Evolutionary conservation across 2,797 vertebrate genomes (phyloP).

Genomic region (Hypotaenidia okinawae): DNA sequence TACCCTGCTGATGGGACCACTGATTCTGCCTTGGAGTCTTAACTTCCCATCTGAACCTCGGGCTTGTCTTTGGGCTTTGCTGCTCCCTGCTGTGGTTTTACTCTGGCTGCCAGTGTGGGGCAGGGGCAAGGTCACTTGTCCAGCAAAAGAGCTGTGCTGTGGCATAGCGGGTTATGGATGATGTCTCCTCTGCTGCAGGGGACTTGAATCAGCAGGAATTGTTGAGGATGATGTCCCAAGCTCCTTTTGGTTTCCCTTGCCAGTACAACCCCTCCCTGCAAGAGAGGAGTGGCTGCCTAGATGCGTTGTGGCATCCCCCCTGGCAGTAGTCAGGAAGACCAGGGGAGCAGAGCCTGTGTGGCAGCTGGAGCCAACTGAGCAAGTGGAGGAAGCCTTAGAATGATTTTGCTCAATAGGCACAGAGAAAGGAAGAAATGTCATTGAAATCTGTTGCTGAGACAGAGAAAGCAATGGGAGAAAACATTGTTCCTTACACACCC

Average conservation of each 20-base stretch:
- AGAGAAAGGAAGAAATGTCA: not conserved
- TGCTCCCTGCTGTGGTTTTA: not conserved
- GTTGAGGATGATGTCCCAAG: not conserved
- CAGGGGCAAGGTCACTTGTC: not conserved
- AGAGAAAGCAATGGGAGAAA: not conserved
- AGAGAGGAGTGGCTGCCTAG: not conserved
- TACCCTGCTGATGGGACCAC: not conserved
- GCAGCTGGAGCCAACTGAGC: not conserved
- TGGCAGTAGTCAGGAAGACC: not conserved
- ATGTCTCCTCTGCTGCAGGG: not conserved
- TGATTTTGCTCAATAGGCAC: not conserved
- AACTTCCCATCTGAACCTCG: rapidly evolving
- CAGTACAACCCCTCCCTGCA: not conserved
- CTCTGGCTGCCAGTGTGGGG: not conserved
- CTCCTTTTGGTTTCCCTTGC: not conserved
- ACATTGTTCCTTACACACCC: not conserved
- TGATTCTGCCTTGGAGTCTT: not conserved
- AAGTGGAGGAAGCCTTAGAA: not conserved
- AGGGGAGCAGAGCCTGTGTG: not conserved
- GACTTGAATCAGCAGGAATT: not conserved
- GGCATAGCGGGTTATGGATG: not conserved
- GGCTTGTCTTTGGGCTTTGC: not conserved
- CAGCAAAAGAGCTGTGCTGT: not conserved
- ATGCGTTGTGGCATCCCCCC: not conserved
- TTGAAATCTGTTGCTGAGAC: not conserved